Conservation (phyloP, 2,797 vertebrate species). For the Melanotaenia maccullochi region DNA sequence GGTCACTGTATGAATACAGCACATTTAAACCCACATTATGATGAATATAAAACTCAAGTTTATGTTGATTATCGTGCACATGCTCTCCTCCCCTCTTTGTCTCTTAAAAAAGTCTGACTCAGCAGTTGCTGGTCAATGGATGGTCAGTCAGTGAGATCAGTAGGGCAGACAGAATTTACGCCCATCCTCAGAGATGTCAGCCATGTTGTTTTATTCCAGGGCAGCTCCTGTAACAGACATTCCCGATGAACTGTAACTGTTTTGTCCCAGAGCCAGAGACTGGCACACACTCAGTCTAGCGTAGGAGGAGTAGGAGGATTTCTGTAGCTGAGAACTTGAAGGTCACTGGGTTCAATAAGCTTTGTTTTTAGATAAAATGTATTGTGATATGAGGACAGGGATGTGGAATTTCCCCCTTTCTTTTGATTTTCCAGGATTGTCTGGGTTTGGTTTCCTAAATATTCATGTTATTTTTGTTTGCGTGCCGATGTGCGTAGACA, state of each 20-base stretch:
- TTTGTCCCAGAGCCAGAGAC: conserved; percentile 29
- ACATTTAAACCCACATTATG: not conserved
- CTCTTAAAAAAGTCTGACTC: conserved; percentile 54
- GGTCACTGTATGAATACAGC: not conserved
- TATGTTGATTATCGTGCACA: conserved; percentile 5
- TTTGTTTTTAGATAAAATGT: conserved; percentile 56
- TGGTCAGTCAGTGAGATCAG: conserved; percentile 78
- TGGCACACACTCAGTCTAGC: conserved; percentile 27
- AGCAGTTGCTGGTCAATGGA: conserved; percentile 62
- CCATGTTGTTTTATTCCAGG: conserved; percentile 69
- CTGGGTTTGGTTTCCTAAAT: conserved; percentile 62
- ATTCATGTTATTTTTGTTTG: conserved; percentile 35
- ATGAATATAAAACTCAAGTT: conserved; percentile 21
- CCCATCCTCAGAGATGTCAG: conserved; percentile 56
- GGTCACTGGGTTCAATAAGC: conserved; percentile 53
- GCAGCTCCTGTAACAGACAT: conserved; percentile 52
- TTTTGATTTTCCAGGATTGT: conserved; percentile 54
- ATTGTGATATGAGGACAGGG: conserved; percentile 46
- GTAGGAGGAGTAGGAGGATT: conserved; percentile 14
- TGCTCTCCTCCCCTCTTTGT: conserved; percentile 10
- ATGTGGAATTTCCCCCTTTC: conserved; percentile 39
- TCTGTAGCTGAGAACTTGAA: conserved; percentile 21
- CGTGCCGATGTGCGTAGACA: conserved; percentile 18
- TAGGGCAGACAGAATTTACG: conserved; percentile 59
- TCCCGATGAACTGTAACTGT: conserved; percentile 46